Conservation (phyloP, 2,797 vertebrate genomes). For the Gallinago solitaria region DNA sequence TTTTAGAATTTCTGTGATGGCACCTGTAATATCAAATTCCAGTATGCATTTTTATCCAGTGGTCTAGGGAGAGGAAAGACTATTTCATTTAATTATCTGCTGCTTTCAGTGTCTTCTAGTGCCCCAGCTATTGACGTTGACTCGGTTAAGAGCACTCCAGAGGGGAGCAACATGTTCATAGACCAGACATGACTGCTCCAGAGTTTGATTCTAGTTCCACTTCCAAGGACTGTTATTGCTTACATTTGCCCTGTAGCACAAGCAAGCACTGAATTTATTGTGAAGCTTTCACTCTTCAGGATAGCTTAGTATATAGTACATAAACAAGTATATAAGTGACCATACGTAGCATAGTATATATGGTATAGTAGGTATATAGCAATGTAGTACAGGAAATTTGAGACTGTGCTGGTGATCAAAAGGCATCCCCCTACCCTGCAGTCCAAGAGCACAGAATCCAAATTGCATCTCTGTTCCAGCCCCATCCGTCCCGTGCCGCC, state of each 20-base stretch:
- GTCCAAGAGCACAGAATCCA: neutral
- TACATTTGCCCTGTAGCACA: neutral
- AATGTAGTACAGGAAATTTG: neutral
- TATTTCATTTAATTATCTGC: neutral
- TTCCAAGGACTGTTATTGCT: neutral
- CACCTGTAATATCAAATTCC: neutral
- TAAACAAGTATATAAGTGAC: neutral
- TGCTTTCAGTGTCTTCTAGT: neutral
- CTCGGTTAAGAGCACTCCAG: fast-evolving
- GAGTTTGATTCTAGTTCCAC: neutral
- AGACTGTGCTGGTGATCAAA: neutral
- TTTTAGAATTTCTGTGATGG: neutral
- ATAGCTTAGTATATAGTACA: neutral
- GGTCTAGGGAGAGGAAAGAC: neutral
- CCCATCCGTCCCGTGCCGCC: neutral
- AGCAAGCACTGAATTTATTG: neutral
- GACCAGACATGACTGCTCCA: neutral
- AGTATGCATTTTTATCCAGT: neutral
- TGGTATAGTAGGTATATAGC: neutral
- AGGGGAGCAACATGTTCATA: fast-evolving
- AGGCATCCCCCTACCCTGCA: neutral
- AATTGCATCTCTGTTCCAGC: neutral
- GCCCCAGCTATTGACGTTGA: neutral
- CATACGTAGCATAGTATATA: neutral
- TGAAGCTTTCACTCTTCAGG: neutral